phyloP scores from a whole-genome alignment of 2,888 invertebrate genomes.

The Caradrina clavipalpis region DNA sequence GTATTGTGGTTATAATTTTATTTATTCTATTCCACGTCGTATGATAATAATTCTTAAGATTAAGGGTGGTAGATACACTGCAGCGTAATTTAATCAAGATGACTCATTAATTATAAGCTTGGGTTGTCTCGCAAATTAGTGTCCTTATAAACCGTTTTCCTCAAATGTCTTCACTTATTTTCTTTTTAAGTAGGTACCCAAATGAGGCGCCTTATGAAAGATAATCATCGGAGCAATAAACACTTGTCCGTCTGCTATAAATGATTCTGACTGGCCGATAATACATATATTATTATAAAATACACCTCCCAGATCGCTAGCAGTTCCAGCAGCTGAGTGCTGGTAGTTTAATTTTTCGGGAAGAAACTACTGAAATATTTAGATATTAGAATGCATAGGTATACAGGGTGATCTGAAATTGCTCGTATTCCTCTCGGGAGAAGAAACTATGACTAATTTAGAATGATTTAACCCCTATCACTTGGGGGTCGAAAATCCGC shows the following conservation, averaged over 20 bases:
- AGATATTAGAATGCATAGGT: too few species aligned
- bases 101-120: constrained; percentile 9
- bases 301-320: background rate
- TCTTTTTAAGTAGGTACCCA: constrained; percentile 12
- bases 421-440: too few species aligned
- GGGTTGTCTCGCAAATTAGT: constrained; percentile 9
- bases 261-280: constrained; percentile 7
- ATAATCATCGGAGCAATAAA: constrained; percentile 13
- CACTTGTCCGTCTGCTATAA: background rate
- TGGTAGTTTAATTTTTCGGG: background rate
- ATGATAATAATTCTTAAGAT: too few species aligned
- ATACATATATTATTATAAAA: background rate
- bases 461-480: too few species aligned
- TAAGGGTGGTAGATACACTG: too few species aligned
- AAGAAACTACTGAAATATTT: too few species aligned
- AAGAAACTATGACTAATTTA: too few species aligned
- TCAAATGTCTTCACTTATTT: constrained; percentile 9
- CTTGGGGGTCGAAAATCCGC: too few species aligned
- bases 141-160: constrained; percentile 3
- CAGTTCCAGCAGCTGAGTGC: too few species aligned
- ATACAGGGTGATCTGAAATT: too few species aligned
- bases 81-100: constrained; percentile 13
- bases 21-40: too few species aligned
- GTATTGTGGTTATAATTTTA: too few species aligned
- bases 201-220: constrained; percentile 32